Evolutionary conservation across 1,140 invertebrate genomes (phyloP).

Genomic region (Conopomorpha cramerella): DNA sequence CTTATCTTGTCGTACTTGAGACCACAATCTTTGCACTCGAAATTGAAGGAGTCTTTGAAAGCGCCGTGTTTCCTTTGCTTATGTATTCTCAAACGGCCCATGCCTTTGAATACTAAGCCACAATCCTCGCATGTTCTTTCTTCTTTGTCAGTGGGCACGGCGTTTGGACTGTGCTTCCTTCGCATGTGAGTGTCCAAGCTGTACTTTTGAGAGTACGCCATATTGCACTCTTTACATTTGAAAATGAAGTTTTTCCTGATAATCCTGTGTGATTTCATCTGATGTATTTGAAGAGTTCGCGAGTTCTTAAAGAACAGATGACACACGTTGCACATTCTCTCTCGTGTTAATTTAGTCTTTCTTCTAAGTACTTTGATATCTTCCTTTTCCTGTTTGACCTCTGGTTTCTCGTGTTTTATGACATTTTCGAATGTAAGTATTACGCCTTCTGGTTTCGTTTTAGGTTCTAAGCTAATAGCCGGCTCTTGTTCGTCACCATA

Average conservation of each 20-base stretch:
- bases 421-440: conserved; percentile 39
- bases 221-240: conserved; percentile 36
- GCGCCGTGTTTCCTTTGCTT: conserved; percentile 43
- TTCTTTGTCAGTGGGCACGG: conserved; percentile 24
- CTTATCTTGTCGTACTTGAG: conserved; percentile 43
- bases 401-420: no score
- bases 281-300: conserved; percentile 38
- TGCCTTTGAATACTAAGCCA: conserved; percentile 43
- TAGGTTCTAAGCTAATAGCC: conserved; percentile 28
- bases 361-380: no score
- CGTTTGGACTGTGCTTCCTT: conserved; percentile 38
- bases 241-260: conserved; percentile 23
- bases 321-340: conserved; percentile 45
- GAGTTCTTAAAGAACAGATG: conserved; percentile 40
- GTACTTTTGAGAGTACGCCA: conserved; percentile 42
- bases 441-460: conserved; percentile 27
- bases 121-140: conserved; percentile 45
- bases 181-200: conserved; percentile 43
- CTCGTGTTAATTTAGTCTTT: no score
- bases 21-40: conserved; percentile 35
- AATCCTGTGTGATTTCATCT: conserved; percentile 36
- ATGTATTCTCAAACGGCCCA: conserved; percentile 37
- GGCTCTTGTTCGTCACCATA: conserved; percentile 36
- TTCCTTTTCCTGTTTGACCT: no score
- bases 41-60: conserved; percentile 36